These are phyloP conservation scores for Cardiocondyla obscurior DNA, from an alignment of 1,140 invertebrate genomes.

Conservation along the genomic window DNA sequence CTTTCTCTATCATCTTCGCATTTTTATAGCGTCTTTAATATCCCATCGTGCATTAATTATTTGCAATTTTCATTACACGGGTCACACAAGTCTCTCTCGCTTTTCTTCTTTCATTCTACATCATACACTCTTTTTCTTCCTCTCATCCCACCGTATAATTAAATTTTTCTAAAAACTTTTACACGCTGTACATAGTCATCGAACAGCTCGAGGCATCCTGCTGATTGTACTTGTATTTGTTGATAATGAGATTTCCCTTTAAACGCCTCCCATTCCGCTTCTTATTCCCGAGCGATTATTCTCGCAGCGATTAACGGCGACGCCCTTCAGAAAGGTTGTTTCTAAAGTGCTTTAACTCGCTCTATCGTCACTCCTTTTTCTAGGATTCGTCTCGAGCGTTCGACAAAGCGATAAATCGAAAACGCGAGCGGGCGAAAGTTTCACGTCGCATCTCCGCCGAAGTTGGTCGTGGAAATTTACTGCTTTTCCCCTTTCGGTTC, in stretches of 20 bases:
- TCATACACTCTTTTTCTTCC: background rate
- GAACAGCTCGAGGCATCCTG: conserved; percentile 62
- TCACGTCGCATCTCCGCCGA: background rate
- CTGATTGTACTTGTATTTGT: conserved; percentile 40
- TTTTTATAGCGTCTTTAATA: conserved; percentile 70
- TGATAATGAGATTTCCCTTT: conserved; percentile 42
- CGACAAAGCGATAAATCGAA: conserved; percentile 48
- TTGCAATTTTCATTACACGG: conserved; percentile 24
- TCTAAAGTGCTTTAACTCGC: conserved; percentile 12
- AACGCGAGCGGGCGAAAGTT: conserved; percentile 38
- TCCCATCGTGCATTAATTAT: conserved; percentile 65
- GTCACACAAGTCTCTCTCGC: background rate
- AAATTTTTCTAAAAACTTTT: conserved; percentile 68
- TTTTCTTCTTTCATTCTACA: conserved; percentile 10
- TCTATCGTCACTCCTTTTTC: conserved; percentile 8
- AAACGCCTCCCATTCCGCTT: background rate
- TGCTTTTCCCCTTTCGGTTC: background rate
- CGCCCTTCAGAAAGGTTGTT: conserved; percentile 2
- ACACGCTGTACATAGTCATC: conserved; percentile 51
- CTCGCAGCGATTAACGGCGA: conserved; percentile 18
- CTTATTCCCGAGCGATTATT: conserved; percentile 28
- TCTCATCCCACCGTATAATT: conserved; percentile 33
- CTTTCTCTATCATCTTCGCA: conserved; percentile 75
- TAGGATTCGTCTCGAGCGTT: conserved; percentile 62
- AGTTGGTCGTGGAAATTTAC: conserved; percentile 14